phyloP scores from a whole-genome alignment of 2,888 invertebrate genomes.

The Drosophila testacea region DNA sequence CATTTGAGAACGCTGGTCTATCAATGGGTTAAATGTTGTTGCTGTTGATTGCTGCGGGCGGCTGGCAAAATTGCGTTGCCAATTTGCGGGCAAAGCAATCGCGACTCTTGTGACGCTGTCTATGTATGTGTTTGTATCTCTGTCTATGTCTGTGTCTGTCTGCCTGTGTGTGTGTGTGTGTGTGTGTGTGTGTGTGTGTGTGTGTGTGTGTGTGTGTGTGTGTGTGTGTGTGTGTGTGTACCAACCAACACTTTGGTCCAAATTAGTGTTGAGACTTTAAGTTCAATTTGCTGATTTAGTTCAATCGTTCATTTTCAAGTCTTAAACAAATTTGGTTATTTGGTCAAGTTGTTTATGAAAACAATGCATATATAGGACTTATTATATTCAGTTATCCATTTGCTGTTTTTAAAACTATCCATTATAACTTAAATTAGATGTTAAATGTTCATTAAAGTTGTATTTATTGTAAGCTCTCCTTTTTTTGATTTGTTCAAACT shows the following conservation, averaged over 20 bases:
- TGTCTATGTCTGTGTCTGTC: constrained; percentile 11
- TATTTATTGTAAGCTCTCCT: too few relatives aligned
- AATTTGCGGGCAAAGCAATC: constrained; percentile 61
- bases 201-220: constrained; percentile 16
- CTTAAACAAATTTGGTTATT: too few relatives aligned
- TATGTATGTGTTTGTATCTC: constrained; percentile 1
- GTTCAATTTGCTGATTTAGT: too few relatives aligned
- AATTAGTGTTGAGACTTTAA: too few relatives aligned
- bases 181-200: constrained; percentile 13
- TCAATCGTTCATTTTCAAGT: too few relatives aligned
- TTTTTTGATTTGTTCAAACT: too few relatives aligned
- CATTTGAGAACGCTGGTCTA: constrained; percentile 30
- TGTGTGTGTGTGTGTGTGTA: constrained; percentile 2
- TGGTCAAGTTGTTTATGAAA: too few relatives aligned
- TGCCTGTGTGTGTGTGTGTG: constrained; percentile 16
- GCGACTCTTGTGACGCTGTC: constrained; percentile 8
- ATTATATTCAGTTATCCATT: too few relatives aligned
- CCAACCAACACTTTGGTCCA: neutral
- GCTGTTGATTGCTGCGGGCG: constrained; percentile 58
- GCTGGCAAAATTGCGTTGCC: constrained; percentile 64
- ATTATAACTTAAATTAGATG: too few relatives aligned
- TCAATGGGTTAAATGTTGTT: constrained; percentile 55
- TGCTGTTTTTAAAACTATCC: too few relatives aligned
- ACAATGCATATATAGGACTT: too few relatives aligned
- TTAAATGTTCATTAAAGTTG: too few relatives aligned